Evolutionary conservation across 2,888 invertebrate genomes (phyloP).

Genomic region (Arge pagana): DNA sequence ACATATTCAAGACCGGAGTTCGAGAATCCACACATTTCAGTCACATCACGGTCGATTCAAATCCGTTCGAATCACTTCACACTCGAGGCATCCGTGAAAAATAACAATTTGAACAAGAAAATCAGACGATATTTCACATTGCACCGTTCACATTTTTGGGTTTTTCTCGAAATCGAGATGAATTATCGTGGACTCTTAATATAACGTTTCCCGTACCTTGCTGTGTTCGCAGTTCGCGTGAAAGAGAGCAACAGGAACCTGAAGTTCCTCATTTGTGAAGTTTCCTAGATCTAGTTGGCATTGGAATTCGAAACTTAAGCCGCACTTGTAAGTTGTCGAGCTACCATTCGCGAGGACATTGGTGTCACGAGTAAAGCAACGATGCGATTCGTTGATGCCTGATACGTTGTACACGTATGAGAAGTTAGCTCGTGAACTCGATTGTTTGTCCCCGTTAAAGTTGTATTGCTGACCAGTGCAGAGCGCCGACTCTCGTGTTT

Average conservation of each 20-base stretch:
- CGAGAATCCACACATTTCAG: constrained; percentile 20
- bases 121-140: background rate
- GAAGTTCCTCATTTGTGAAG: constrained; percentile 17
- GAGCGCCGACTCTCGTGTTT: too few relatives aligned
- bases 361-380: background rate
- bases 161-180: constrained; percentile 4
- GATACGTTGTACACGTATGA: too few relatives aligned
- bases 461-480: too few relatives aligned
- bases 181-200: constrained; percentile 29
- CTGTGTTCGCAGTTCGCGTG: constrained; percentile 38
- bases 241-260: constrained; percentile 34
- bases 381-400: background rate
- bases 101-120: constrained; percentile 17
- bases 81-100: constrained; percentile 27
- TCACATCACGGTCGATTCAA: constrained; percentile 7
- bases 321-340: background rate
- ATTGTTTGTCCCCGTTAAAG: too few relatives aligned
- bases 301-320: background rate
- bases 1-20: constrained; percentile 5
- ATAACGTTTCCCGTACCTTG: constrained; percentile 40
- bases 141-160: constrained; percentile 23
- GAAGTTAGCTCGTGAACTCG: too few relatives aligned
- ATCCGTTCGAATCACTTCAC: constrained; percentile 32
- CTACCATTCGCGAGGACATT: background rate
- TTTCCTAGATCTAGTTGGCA: constrained; percentile 11